Evolutionary conservation across 2,888 invertebrate genomes (phyloP), one percentile per base, ranked within the genome.

Genomic region (Keiferia lycopersicella): DNA sequence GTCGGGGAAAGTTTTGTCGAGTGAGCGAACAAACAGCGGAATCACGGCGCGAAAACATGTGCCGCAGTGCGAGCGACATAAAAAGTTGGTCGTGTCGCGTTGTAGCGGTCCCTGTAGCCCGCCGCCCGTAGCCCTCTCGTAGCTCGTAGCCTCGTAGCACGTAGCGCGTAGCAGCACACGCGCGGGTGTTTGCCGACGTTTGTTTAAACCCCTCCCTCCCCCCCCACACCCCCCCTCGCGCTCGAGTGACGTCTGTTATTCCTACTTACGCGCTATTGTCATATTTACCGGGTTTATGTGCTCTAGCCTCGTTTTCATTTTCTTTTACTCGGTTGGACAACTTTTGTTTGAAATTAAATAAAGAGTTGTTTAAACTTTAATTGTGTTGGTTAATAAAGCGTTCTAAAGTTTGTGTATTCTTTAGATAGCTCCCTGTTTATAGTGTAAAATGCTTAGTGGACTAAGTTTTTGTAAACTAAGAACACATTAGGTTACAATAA

Each of bases 1-100:
- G 56, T 56, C 56, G n/a, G 56, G 30, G 34, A 56, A 56, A 56
- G 56, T 56, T 56, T 26, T 30, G 56, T 56, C 30, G 56, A 56
- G 56, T 56, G 26, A 56, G n/a, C 26, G 22, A n/a, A 56, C 26
- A 50, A 16, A 50, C 18, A 50, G 34, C 6, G 56, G 30, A 56
- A 56, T 56, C 56, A 56, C 56, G 56, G 30, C 30, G 56, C 56
- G 56, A 56, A 56, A 56, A 56, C 56, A 56, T 56, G 30, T 56
- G 56, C 56, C 56, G 50, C 50, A 6, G n/a, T 14, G 56, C 12
- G 56, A 4, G 14, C n/a, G 18, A 56, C 22, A 56, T 26, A 56
- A 56, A 56, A 56, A 56, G 56, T 56, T 56, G 6, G 50, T 18
- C 50, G 50, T 50, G 56, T 56, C 51, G 51, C 18, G 51, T 56